Evolutionary conservation across 2,113 vertebrate species (phyloP).

Genomic region (Dicaeum eximium): DNA sequence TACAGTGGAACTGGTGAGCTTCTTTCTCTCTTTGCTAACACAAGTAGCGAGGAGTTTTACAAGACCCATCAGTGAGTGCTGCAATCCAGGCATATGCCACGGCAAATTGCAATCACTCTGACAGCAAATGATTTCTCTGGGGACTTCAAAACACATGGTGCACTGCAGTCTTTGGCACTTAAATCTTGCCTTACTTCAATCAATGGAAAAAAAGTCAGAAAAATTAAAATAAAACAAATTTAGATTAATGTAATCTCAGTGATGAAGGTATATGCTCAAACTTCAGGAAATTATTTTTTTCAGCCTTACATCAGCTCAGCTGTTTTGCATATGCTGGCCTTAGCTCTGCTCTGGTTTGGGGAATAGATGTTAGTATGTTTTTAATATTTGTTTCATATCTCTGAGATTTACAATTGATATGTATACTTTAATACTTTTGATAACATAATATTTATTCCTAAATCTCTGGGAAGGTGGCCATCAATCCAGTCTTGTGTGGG

Average conservation of each 20-base stretch:
- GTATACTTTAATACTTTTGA: not conserved
- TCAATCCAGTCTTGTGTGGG: not conserved
- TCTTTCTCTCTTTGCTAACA: not conserved
- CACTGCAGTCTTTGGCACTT: not conserved
- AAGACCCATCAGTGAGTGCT: not conserved
- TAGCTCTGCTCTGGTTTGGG: not conserved
- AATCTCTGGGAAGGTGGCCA: not conserved
- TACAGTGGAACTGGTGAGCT: not conserved
- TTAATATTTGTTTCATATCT: not conserved
- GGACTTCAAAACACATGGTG: slow-evolving; percentile 6
- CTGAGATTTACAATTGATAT: not conserved
- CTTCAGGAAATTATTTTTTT: slow-evolving; percentile 1
- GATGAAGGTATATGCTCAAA: not conserved
- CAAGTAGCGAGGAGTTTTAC: not conserved
- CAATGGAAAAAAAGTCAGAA: not conserved
- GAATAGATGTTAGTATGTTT: not conserved
- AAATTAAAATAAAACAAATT: slow-evolving; percentile 40
- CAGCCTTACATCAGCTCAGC: slow-evolving; percentile 16
- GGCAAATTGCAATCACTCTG: not conserved
- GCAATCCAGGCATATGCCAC: not conserved
- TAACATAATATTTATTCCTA: not conserved
- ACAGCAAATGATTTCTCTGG: not conserved
- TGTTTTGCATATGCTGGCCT: slow-evolving; percentile 25
- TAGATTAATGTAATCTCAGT: slow-evolving; percentile 40
- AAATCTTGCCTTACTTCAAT: not conserved